phyloP scores from a whole-genome alignment of 2,113 vertebrate species.

The Uropsilus gracilis region DNA sequence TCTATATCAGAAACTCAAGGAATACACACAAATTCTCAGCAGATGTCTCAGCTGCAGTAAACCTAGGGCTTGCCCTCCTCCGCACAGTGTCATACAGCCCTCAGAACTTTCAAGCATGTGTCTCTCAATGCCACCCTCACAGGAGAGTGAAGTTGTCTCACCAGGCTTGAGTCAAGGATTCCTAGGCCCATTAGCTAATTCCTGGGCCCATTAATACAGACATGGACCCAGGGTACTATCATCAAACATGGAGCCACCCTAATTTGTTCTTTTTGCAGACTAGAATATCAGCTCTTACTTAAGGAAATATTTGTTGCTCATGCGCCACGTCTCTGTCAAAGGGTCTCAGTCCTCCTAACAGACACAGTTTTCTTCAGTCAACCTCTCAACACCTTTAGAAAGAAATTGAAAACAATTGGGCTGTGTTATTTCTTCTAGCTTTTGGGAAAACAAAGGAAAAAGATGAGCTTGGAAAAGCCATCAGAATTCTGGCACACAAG shows the following conservation, averaged over 20 bases:
- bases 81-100: background rate
- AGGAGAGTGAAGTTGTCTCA: conserved; percentile 1
- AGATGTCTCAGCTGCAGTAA: background rate
- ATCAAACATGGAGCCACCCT: background rate
- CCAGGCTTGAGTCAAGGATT: background rate
- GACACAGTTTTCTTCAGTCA: background rate
- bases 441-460: conserved; percentile 51
- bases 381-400: background rate
- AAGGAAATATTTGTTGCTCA: background rate
- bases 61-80: background rate
- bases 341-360: background rate
- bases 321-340: background rate
- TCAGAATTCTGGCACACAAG: background rate
- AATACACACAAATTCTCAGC: background rate
- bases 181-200: background rate
- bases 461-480: background rate
- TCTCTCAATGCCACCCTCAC: background rate
- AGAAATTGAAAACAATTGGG: background rate
- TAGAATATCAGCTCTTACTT: conserved; percentile 18
- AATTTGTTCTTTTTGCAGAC: background rate
- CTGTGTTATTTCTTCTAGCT: background rate
- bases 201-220: background rate
- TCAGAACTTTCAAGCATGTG: background rate
- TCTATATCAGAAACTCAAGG: background rate
- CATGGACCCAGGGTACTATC: background rate